Base-by-base conservation (phyloP, 2,888 invertebrate species). In the Sesia bembeciformis region DNA sequence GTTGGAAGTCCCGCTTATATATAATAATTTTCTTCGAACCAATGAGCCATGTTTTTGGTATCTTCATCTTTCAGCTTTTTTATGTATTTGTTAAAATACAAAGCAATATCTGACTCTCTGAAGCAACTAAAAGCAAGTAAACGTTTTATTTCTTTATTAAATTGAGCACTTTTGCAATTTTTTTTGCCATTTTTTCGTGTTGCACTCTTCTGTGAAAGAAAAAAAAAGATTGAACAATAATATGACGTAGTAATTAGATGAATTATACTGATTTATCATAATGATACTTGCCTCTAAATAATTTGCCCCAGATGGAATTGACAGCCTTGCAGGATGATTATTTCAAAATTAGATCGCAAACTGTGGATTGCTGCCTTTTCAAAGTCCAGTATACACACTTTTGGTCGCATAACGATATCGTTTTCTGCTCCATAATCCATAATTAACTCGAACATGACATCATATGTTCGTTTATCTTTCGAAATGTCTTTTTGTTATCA, bases 1-100 rank as follows among this genome's bases (percentile, higher is more conserved):
- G 46, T 7, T 56, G 39, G 8, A 40, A 8, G 56, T 53, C 8
- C 56, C 52, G 39, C n/a, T 41, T 23, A 53, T 41, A 39, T n/a
- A n/a, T n/a, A n/a, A n/a, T 56, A 56, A 43, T 54, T 56, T 42
- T 53, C 43, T 38, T 56, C 56, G 49, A 53, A 54, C 54, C 52
- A 53, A 52, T 52, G 3, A 52, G 55, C 52, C 3, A 55, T 40
- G n/a, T 40, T 39, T 42, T 51, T 3, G 6, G 3, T 7, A 42
- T 42, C 42, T 42, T 23, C 23, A 23, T 23, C 23, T 1, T 23
- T 23, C 23, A 23, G 23, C 23, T 23, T 23, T 23, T 23, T 1
- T 23, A 23, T 23, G 42, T 7, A 7, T 7, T 7, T 42, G 42
- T 42, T 42, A 7, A 42, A 42, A 42, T 42, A 42, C 7, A 42